phyloP scores from a whole-genome alignment of 2,797 vertebrate species.

The Hozukius guyotensis region DNA sequence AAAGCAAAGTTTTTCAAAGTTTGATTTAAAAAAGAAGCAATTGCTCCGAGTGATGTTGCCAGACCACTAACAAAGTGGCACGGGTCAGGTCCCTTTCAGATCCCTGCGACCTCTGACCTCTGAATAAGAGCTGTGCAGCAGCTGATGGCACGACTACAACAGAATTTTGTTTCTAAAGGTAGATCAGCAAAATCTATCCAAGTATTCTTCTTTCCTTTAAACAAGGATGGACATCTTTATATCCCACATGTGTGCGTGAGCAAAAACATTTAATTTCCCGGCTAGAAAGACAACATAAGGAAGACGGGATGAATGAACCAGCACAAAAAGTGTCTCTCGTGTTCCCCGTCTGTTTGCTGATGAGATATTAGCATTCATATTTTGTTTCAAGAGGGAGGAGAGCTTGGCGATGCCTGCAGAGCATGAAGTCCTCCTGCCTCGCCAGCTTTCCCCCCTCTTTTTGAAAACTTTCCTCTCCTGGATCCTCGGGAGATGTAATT shows the following conservation, averaged over 20 bases:
- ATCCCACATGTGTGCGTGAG: not conserved
- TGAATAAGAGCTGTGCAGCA: not conserved
- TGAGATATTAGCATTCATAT: constrained; percentile 72
- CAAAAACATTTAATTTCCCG: constrained; percentile 22
- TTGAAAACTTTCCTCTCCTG: constrained; percentile 71
- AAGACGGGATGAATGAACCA: constrained; percentile 29
- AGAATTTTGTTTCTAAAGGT: not conserved
- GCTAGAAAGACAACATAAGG: constrained; percentile 1
- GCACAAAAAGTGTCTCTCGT: constrained; percentile 27
- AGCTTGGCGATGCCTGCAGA: constrained; percentile 63
- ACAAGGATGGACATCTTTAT: not conserved
- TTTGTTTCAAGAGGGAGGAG: constrained; percentile 66
- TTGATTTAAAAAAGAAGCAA: not conserved
- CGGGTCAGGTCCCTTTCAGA: not conserved
- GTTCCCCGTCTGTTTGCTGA: constrained; percentile 61
- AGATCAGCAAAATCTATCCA: not conserved
- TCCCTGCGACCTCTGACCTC: not conserved
- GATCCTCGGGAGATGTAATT: constrained; percentile 84
- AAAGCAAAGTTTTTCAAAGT: not conserved
- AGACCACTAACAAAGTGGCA: not conserved
- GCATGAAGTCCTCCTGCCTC: constrained; percentile 66
- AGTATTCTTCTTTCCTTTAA: not conserved
- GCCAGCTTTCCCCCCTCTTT: constrained; percentile 52
- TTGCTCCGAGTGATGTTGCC: not conserved
- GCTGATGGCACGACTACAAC: not conserved